phyloP scores from a whole-genome alignment of 37 sponge, comb jelly and placozoan species.

The Cladorhizidae sp. region DNA sequence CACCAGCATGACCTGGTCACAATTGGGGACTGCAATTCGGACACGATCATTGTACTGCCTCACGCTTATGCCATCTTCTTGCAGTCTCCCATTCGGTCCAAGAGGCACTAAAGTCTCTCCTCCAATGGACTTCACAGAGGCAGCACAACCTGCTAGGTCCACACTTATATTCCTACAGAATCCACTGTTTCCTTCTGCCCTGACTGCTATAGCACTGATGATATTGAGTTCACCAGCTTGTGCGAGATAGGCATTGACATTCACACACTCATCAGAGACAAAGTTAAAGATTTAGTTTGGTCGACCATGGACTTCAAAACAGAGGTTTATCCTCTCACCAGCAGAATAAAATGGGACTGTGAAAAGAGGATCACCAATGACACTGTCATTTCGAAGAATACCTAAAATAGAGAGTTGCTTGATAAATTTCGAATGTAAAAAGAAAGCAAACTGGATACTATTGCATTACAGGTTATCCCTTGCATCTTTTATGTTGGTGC shows the following conservation, averaged over 20 bases:
- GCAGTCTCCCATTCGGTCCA: neutral
- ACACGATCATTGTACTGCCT: conserved; percentile 20
- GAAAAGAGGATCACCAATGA: conserved; percentile 62
- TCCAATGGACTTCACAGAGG: neutral
- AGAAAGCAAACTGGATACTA: neutral
- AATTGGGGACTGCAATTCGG: conserved; percentile 71
- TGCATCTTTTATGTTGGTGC: too few relatives aligned
- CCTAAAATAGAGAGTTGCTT: neutral
- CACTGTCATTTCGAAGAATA: conserved; percentile 36
- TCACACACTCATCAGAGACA: conserved; percentile 64
- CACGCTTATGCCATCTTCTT: conserved; percentile 16
- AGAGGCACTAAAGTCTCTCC: neutral
- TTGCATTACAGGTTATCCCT: neutral
- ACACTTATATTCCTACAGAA: conserved; percentile 36
- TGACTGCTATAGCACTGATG: conserved; percentile 47
- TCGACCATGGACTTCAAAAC: conserved; percentile 68
- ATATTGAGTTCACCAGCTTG: conserved; percentile 68
- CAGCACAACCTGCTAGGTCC: conserved; percentile 48
- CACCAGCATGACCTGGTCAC: conserved; percentile 58
- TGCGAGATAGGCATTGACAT: conserved; percentile 56
- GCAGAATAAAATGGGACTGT: conserved; percentile 35
- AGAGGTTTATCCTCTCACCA: conserved; percentile 13
- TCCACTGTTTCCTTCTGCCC: conserved; percentile 31
- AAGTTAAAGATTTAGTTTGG: conserved; percentile 43
- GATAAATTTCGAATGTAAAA: neutral